Evolutionary conservation across 2,113 vertebrate genomes (phyloP).

Genomic region (Ceyx margarethae): DNA sequence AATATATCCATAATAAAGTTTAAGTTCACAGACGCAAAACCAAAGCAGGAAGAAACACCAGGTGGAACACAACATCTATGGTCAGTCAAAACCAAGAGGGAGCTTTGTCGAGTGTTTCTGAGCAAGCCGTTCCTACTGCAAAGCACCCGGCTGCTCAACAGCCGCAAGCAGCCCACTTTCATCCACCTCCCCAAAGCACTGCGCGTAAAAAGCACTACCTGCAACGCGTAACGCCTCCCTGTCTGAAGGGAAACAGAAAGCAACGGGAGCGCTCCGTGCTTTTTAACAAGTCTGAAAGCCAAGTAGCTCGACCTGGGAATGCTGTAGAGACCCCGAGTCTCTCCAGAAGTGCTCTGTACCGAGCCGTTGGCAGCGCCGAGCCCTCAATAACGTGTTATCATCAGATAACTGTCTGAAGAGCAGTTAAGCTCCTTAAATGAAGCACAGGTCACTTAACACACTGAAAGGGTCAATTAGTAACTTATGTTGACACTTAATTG

Average conservation of each 20-base stretch:
- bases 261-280: background rate
- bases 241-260: background rate
- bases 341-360: background rate
- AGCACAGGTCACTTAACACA: slow-evolving; percentile 56
- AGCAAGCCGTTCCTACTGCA: background rate
- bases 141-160: background rate
- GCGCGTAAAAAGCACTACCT: background rate
- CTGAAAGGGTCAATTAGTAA: slow-evolving; percentile 62
- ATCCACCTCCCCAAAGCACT: background rate
- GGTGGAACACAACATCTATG: background rate
- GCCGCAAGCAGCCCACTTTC: background rate
- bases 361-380: background rate
- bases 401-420: slow-evolving; percentile 15
- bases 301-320: background rate
- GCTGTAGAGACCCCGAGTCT: background rate
- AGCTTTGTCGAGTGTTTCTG: background rate
- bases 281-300: background rate
- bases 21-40: background rate
- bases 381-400: background rate
- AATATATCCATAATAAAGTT: background rate
- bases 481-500: slow-evolving; percentile 42
- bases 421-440: slow-evolving; percentile 53
- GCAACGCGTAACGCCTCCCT: rapidly evolving
- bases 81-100: rapidly evolving
- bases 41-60: background rate